phyloP scores from a whole-genome alignment of 2,888 invertebrate genomes.

The Stegophylla sp. region DNA sequence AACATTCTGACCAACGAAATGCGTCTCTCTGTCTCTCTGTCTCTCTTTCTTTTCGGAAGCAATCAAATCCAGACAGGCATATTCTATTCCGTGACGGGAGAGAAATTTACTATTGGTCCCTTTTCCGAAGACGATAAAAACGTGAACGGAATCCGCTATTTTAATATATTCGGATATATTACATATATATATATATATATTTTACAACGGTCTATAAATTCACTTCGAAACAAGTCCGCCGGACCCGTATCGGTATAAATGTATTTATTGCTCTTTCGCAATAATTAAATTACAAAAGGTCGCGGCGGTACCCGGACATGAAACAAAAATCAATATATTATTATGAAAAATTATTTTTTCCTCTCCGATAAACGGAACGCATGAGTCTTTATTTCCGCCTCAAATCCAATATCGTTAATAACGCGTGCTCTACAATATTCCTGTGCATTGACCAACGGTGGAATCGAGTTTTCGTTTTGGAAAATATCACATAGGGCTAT shows the following conservation, averaged over 20 bases:
- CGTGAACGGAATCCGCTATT: neutral
- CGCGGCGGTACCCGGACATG: neutral
- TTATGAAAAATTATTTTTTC: neutral
- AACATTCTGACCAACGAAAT: too few species aligned
- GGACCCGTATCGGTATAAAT: neutral
- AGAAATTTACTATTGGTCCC: neutral
- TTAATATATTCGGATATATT: neutral
- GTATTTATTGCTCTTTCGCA: neutral
- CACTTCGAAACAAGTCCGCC: neutral
- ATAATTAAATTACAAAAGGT: neutral
- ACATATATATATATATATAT: neutral
- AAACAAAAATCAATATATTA: neutral
- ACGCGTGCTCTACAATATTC: too few species aligned
- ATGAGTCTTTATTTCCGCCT: neutral
- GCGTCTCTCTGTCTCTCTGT: too few species aligned
- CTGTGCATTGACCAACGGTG: too few species aligned
- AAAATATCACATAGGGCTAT: too few species aligned
- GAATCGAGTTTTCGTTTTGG: too few species aligned
- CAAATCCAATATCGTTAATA: too few species aligned
- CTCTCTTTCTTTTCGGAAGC: too few species aligned
- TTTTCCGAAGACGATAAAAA: conserved; percentile 8
- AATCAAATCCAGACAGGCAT: neutral
- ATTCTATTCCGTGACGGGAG: neutral
- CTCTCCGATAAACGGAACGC: neutral
- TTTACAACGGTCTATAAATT: neutral